Evolutionary conservation across 2,113 vertebrate genomes (phyloP).

Genomic region (Hippocampus mohnikei): DNA sequence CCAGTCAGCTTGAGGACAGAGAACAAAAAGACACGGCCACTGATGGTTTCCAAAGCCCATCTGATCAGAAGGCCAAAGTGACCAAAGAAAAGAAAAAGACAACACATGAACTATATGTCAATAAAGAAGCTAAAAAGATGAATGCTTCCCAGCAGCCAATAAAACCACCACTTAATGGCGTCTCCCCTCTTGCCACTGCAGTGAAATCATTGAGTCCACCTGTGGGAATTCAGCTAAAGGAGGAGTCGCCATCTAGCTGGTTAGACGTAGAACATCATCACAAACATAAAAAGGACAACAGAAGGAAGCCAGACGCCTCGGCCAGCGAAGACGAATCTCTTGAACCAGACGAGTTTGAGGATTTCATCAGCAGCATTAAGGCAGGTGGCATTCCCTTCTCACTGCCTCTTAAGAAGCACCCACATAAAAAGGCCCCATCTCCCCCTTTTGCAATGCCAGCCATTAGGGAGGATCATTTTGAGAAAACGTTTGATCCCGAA

Average conservation of each 20-base stretch:
- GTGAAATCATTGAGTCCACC: conserved; percentile 18
- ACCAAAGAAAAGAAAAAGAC: conserved; percentile 11
- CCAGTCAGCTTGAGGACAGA: conserved; percentile 5
- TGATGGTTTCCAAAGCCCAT: conserved; percentile 3
- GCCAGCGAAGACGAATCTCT: conserved; percentile 72
- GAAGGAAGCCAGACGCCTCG: conserved; percentile 59
- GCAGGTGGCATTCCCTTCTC: conserved; percentile 80
- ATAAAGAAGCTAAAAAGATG: conserved; percentile 1
- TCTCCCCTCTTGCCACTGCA: conserved; percentile 19
- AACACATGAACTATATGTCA: conserved; percentile 11
- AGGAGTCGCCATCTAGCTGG: conserved; percentile 56
- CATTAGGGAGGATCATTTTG: conserved; percentile 86
- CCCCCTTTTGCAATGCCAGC: conserved; percentile 84
- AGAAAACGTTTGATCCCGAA: conserved; percentile 84
- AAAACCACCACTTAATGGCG: conserved; percentile 1
- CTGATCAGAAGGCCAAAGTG: background rate
- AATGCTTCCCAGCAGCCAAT: conserved; percentile 12
- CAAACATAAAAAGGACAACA: conserved; percentile 48
- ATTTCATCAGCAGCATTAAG: conserved; percentile 87
- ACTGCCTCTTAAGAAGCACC: conserved; percentile 82
- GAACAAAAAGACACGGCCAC: background rate
- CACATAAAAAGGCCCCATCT: conserved; percentile 71
- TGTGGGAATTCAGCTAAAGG: conserved; percentile 32
- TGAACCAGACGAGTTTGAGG: conserved; percentile 79
- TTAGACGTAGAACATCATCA: conserved; percentile 64